A percentile compares a stretch with the other conserved stretches of the same genome.
Evolutionary conservation across 2,113 vertebrate species (phyloP).

Genomic region (Aptenodytes forsteri): DNA sequence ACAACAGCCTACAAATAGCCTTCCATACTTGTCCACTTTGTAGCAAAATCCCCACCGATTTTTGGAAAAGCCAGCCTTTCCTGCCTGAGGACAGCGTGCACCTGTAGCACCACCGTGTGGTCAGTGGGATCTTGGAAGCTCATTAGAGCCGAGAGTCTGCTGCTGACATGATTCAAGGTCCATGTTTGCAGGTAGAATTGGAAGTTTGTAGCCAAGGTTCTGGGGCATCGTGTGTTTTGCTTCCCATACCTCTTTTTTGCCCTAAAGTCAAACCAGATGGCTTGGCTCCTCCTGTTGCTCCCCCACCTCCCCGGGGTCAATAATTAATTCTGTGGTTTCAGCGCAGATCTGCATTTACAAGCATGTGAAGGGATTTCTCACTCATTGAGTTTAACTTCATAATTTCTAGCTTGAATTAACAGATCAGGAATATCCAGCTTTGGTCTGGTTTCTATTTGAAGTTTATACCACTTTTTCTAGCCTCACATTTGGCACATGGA

Average conservation of each 20-base stretch:
- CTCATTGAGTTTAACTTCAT: neutral
- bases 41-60: neutral
- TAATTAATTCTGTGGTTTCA: neutral
- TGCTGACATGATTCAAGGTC: neutral
- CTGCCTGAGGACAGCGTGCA: neutral
- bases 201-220: neutral
- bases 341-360: neutral
- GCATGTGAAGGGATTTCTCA: neutral
- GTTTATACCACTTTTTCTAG: neutral
- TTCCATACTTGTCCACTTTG: neutral
- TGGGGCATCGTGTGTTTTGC: neutral
- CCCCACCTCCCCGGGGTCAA: rapidly evolving
- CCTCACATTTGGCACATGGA: neutral
- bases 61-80: neutral
- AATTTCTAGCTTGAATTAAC: neutral
- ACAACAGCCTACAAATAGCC: neutral
- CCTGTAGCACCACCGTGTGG: constrained; percentile 52
- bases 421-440: neutral
- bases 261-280: neutral
- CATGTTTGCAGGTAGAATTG: neutral
- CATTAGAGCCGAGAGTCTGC: no score
- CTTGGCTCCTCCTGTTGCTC: neutral
- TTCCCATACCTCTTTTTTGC: neutral
- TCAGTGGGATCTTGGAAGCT: neutral
- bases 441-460: neutral